Conservation (phyloP, 2,888 invertebrate species). For the Drosophila leonis region DNA sequence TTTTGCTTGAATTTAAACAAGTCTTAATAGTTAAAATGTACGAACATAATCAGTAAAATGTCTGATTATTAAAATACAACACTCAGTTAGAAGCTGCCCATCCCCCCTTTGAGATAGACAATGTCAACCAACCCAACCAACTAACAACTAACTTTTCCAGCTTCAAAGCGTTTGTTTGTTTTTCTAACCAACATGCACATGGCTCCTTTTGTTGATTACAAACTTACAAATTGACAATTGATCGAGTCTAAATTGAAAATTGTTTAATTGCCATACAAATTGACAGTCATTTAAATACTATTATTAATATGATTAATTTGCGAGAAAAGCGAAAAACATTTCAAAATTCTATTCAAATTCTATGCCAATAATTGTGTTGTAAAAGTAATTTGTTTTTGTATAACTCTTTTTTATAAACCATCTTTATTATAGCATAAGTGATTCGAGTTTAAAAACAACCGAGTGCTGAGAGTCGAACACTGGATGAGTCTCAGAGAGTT, state of each 20-base stretch:
- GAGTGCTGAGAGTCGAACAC: slow-evolving; percentile 75
- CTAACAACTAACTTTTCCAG: neutral
- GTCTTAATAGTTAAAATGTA: no score
- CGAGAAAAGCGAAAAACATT: slow-evolving; percentile 13
- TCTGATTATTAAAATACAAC: neutral
- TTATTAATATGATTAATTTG: slow-evolving; percentile 4
- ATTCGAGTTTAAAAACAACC: slow-evolving; percentile 79
- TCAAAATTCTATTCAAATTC: slow-evolving; percentile 2
- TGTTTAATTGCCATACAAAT: slow-evolving; percentile 4
- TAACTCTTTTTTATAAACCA: slow-evolving; percentile 72
- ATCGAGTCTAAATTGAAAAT: slow-evolving; percentile 9
- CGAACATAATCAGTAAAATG: no score
- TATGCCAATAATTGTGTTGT: slow-evolving; percentile 54
- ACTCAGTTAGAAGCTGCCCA: neutral
- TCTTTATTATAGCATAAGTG: slow-evolving; percentile 79
- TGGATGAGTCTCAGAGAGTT: slow-evolving; percentile 69
- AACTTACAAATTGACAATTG: slow-evolving; percentile 62
- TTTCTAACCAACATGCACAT: slow-evolving; percentile 28
- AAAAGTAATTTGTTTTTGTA: slow-evolving; percentile 74
- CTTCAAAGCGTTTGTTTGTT: slow-evolving; percentile 12
- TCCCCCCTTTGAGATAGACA: neutral
- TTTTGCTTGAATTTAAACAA: no score
- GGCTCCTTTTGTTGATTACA: slow-evolving; percentile 82
- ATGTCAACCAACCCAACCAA: neutral
- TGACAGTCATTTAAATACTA: neutral